Conservation (phyloP, 2,797 vertebrate genomes). For the Catamblyrhynchus diadema region DNA sequence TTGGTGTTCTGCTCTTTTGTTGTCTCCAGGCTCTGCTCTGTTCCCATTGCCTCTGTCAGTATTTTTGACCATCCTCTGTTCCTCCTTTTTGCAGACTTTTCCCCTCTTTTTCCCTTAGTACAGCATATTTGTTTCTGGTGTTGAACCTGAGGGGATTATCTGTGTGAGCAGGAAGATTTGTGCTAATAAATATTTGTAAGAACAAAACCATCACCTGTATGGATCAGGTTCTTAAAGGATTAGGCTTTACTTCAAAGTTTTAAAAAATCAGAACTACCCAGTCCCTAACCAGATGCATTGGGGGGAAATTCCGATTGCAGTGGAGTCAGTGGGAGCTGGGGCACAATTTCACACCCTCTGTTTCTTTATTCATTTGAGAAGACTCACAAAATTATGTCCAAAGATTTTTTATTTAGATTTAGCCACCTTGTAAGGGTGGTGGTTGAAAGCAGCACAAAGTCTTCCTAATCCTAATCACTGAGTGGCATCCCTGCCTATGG, state of each 20-base stretch:
- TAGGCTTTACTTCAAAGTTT: background rate
- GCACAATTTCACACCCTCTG: background rate
- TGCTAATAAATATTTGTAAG: conserved; percentile 14
- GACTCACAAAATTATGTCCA: background rate
- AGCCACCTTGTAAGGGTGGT: background rate
- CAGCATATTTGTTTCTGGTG: background rate
- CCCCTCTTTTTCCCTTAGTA: background rate
- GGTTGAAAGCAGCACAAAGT: background rate
- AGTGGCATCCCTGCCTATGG: background rate
- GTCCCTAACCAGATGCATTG: background rate
- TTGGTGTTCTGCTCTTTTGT: background rate
- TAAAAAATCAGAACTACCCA: background rate
- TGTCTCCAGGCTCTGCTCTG: background rate
- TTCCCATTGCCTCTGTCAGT: background rate
- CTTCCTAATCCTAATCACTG: background rate
- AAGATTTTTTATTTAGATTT: background rate
- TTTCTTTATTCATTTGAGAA: background rate
- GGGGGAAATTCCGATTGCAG: background rate
- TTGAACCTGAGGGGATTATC: background rate
- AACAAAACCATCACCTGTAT: background rate
- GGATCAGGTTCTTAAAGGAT: conserved; percentile 10
- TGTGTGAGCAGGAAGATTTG: background rate
- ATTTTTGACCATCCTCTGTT: background rate
- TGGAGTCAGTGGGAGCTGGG: background rate
- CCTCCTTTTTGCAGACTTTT: background rate